Evolutionary conservation across 2,888 invertebrate species (phyloP).

Genomic region (Stenichneumon culpator): DNA sequence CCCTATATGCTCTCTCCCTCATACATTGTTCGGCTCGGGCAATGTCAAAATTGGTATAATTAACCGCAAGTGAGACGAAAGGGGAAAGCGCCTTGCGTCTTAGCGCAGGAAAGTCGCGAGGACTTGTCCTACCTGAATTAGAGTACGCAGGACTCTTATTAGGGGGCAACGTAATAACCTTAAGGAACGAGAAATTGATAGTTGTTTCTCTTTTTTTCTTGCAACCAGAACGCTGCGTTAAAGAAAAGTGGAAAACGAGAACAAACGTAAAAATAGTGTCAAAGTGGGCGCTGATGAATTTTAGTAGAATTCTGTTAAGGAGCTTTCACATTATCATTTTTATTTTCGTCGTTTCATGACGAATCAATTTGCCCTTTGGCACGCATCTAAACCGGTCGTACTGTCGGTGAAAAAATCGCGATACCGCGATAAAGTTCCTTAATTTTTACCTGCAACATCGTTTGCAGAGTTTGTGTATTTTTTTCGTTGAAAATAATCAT

Average conservation of each 20-base stretch:
- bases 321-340: background rate
- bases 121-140: constrained; percentile 8
- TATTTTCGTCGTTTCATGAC: background rate
- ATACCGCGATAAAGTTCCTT: no score
- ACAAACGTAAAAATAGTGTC: no score
- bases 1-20: constrained; percentile 1
- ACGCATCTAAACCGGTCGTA: background rate
- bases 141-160: background rate
- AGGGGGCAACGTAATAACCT: constrained; percentile 1
- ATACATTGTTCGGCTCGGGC: constrained; percentile 35
- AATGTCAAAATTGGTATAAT: constrained; percentile 51
- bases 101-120: constrained; percentile 5
- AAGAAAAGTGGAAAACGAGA: no score
- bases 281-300: no score
- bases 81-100: background rate
- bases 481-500: background rate
- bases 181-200: constrained; percentile 1
- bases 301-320: background rate
- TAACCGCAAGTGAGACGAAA: constrained; percentile 15
- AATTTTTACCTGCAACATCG: no score
- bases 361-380: background rate
- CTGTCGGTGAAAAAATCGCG: no score
- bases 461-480: background rate
- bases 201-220: background rate
- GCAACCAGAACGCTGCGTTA: background rate